Conservation (phyloP, 2,797 vertebrate species). For the Lepus townsendii region DNA sequence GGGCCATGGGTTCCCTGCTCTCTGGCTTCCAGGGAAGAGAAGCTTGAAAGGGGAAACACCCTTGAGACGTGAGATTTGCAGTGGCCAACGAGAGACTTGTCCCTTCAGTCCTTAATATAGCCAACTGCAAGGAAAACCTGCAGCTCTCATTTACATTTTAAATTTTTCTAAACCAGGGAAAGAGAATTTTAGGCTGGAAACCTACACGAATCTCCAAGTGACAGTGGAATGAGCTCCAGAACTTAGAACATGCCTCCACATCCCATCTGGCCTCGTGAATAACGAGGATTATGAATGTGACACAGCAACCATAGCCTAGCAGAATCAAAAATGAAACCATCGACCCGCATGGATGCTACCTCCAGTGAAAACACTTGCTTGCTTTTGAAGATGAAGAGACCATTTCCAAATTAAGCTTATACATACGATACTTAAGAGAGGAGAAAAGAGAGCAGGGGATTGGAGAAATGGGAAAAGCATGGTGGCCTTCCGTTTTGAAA, state of each 20-base stretch:
- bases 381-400: neutral
- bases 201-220: neutral
- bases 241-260: neutral
- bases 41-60: neutral
- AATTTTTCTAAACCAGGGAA: neutral
- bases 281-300: neutral
- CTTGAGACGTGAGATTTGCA: constrained; percentile 13
- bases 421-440: neutral
- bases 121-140: constrained; percentile 33
- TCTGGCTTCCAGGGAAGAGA: constrained; percentile 38
- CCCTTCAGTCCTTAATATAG: neutral
- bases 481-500: neutral
- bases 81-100: neutral
- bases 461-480: neutral
- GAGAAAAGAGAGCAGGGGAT: neutral
- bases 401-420: constrained; percentile 26
- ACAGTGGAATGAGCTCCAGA: neutral
- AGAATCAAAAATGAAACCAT: neutral
- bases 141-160: constrained; percentile 30
- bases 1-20: constrained; percentile 28
- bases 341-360: neutral
- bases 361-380: neutral
- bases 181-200: constrained; percentile 24
- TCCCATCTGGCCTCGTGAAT: neutral
- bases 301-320: neutral